Evolutionary conservation across 2,888 invertebrate species (phyloP), one percentile per base, ranked within the genome.

Genomic region (Lordiphosa andalusiaca): DNA sequence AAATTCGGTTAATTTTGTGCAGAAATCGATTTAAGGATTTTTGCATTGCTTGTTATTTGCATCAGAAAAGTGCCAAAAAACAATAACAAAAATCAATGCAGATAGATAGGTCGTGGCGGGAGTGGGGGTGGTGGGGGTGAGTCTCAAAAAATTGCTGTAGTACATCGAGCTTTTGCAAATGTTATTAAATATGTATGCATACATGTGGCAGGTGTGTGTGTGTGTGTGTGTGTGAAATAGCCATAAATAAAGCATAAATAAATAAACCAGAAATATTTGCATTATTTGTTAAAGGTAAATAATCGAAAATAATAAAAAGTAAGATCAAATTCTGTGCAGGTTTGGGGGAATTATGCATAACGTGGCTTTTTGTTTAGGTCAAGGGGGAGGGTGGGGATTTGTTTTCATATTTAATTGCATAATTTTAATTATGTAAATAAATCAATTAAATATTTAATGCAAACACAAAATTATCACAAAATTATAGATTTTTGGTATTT

Each of bases 331-430:
- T 41, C 35, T 35, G 21, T 42, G 60, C 38, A 23, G 51, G 38
- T 33, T 19, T 5, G 13, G 21, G 44, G 51, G n/a, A 33, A 61
- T 53, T 61, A 53, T 61, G 53, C 47, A 35, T 47, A 9, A 30
- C 30, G 30, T 30, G 9, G 30, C 30, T 30, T 30, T 9, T 30
- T 9, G 30, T 30, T 30, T 30, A 30, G 30, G 9, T 30, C 50
- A 69, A 61, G 13, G 75, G 60, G 12, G 23, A 6, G 37, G 12
- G 52, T n/a, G n/a, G 4, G 25, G 53, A 9, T 58, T 53, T 78
- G 81, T 71, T 80, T 83, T 76, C 77, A 69, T 76, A 80, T 76
- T 80, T 78, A 78, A 78, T 78, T 84, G 77, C 77, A 83, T 69
- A 71, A 73, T 73, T 76, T 81, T 78, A 78, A 78, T 70, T 77